These are phyloP conservation scores for Craterocephalus amniculus DNA, from an alignment of 2,797 vertebrate genomes.

Conservation along the genomic window DNA sequence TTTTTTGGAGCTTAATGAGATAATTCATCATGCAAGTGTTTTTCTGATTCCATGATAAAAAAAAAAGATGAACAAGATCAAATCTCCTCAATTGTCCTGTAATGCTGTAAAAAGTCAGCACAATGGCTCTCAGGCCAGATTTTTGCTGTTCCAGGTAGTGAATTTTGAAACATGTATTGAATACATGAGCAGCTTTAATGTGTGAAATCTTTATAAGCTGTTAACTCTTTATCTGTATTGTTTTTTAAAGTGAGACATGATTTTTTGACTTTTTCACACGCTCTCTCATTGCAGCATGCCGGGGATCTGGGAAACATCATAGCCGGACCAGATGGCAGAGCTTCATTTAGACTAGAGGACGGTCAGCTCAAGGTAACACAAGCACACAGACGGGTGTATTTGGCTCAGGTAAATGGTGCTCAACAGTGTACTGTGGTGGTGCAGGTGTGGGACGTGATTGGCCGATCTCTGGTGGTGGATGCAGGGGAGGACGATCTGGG, in stretches of 20 bases:
- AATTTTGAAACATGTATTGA: no score
- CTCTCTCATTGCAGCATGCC: constrained; percentile 79
- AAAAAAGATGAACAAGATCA: constrained; percentile 3
- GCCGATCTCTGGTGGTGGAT: constrained; percentile 90
- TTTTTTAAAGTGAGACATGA: neutral
- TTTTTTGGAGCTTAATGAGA: neutral
- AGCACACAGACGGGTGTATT: constrained; percentile 5
- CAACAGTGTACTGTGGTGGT: neutral
- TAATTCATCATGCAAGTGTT: neutral
- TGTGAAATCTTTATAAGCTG: no score
- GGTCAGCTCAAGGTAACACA: constrained; percentile 85
- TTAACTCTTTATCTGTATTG: no score
- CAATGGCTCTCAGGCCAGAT: neutral
- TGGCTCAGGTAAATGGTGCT: neutral
- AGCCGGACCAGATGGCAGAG: constrained; percentile 82
- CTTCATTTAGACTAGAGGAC: constrained; percentile 88
- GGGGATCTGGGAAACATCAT: constrained; percentile 92
- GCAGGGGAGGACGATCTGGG: constrained; percentile 90
- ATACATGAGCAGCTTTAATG: no score
- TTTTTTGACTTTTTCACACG: neutral
- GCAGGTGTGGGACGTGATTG: constrained; percentile 93
- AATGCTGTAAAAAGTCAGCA: constrained; percentile 15
- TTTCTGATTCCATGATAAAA: neutral
- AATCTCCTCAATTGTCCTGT: neutral
- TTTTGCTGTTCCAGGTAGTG: no score